Base-by-base conservation (phyloP, 2,113 vertebrate species). In the Rhineura floridana region DNA sequence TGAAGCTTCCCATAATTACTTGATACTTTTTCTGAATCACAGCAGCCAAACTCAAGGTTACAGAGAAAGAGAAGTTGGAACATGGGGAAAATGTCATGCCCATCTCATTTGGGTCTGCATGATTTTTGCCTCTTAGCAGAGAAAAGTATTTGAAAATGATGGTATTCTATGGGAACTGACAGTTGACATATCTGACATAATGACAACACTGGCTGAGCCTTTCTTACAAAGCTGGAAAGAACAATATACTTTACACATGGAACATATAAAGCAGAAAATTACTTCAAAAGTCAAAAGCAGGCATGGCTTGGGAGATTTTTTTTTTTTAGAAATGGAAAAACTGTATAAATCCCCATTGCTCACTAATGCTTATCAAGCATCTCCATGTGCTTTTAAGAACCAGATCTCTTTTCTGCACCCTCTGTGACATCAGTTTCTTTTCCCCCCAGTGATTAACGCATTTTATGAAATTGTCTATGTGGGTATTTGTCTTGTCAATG, bases 371-470 rank as follows among this genome's bases (percentile, higher is more conserved):
- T 15, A 42, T 59, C 25, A 21, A 80, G 77, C n/a, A n/a, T 11
- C 25, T 81, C 59, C 8, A 23, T n/a, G 33, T 69, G 44, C 44
- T 69, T 36, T 83, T 83, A 63, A 63, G 55, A 69, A 72, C 44
- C 36, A 0, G 0, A 11, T 36, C 52, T 85, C 10, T 0, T 0
- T 84, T 10, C 1, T 0, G 55, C 0, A 0, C 92, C 89, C 2
- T 84, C 93, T 62, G 86, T 86, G 87, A 82, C 83, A 0, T 90
- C 87, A 89, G 59, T 59, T 84, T 90, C 88, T 46, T 91, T 94
- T 93, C 84, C 72, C 84, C 72, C 15, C 0, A 2, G 89, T 92
- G 92, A 93, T 92, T 90, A 95, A 84, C 75, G 73, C 70, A n/a
- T 90, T 88, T 90, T 17, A 0, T 0, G 6, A 70, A 84, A 84